Conservation (phyloP, 1,140 invertebrate species). For the Zophobas morio region DNA sequence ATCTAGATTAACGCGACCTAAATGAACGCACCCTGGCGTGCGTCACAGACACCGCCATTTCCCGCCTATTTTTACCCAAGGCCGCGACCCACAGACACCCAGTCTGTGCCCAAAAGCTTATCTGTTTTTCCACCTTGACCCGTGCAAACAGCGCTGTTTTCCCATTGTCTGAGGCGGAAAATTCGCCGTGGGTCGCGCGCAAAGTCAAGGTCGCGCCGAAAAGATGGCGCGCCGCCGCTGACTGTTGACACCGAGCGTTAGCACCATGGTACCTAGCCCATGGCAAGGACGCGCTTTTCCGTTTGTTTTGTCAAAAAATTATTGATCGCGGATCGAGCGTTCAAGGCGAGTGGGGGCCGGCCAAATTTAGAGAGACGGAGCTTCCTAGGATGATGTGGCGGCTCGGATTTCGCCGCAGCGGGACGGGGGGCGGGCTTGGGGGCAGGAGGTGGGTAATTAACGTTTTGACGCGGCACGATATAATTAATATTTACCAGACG, state of each 20-base stretch:
- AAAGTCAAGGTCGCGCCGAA: constrained; percentile 11
- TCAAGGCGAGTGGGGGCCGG: not conserved
- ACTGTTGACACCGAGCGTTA: constrained; percentile 1
- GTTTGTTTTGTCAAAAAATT: constrained; percentile 1
- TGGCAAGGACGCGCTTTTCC: not conserved
- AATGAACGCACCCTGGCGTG: not conserved
- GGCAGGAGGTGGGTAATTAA: too few relatives aligned
- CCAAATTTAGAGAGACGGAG: not conserved
- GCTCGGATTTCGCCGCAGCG: too few relatives aligned
- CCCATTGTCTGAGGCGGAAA: not conserved
- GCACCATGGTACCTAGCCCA: constrained; percentile 24
- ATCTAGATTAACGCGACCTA: constrained; percentile 1
- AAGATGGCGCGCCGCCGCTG: not conserved
- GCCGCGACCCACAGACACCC: not conserved
- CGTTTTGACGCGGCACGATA: too few relatives aligned
- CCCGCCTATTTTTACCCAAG: not conserved
- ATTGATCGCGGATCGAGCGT: not conserved
- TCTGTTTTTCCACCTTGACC: not conserved
- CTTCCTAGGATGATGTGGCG: too few relatives aligned
- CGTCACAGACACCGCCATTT: not conserved
- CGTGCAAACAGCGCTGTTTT: not conserved
- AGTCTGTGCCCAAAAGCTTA: not conserved
- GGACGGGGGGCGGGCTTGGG: too few relatives aligned
- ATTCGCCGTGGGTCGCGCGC: not conserved
- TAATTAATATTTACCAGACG: too few relatives aligned